Conservation (phyloP, 2,797 vertebrate species). For the Pyrrhura leucotis region DNA sequence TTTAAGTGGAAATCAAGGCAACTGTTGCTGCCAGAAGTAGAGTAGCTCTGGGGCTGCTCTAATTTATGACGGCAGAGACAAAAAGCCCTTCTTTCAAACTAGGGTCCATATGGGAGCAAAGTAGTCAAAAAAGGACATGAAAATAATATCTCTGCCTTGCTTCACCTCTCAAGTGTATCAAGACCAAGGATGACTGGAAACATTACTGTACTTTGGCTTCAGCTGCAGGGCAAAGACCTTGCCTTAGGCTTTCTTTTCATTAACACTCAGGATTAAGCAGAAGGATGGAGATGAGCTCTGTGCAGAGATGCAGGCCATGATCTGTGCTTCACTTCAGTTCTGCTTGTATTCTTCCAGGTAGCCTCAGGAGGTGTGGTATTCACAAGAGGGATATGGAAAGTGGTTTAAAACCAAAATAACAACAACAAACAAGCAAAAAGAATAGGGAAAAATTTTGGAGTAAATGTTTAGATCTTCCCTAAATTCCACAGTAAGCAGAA, state of each 20-base stretch:
- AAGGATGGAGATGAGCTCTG: background rate
- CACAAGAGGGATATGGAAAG: background rate
- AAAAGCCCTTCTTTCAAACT: background rate
- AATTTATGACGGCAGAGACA: background rate
- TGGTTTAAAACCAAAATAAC: background rate
- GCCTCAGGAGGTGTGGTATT: background rate
- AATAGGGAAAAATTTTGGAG: fast-evolving
- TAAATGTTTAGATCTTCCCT: background rate
- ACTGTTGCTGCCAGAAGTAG: background rate
- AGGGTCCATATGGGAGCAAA: background rate
- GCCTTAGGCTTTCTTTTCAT: background rate
- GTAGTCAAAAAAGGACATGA: background rate
- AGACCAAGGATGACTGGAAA: background rate
- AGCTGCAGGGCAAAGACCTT: background rate
- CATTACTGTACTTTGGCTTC: background rate
- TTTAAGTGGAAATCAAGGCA: background rate
- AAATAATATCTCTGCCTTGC: background rate
- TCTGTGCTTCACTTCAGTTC: background rate
- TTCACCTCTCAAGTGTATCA: background rate
- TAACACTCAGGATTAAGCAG: background rate
- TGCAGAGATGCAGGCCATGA: background rate
- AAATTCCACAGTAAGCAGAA: background rate
- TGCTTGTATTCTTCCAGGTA: background rate
- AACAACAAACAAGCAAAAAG: background rate
- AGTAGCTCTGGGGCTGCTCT: background rate